A percentile compares a stretch with the other conserved stretches of the same genome.
Evolutionary conservation across 30 jellyfish, hydroid and myxozoan genomes (phyloP).

Genomic region (Turritopsis dohrnii): DNA sequence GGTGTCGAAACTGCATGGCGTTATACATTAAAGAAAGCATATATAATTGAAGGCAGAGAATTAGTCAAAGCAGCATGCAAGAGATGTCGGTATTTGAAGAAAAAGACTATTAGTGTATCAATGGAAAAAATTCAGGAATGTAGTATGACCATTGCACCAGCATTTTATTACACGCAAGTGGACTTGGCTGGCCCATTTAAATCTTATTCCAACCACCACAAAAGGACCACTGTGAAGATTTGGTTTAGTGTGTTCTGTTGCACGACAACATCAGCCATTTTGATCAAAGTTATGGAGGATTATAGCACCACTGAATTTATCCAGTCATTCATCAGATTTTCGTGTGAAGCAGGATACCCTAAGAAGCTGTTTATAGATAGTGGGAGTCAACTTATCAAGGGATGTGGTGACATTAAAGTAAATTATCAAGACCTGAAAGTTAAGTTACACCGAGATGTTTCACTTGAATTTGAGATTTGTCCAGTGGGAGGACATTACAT

Average conservation of each 20-base stretch:
- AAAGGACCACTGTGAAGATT: slow-evolving; percentile 22
- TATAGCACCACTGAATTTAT: background rate
- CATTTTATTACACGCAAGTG: slow-evolving; percentile 6
- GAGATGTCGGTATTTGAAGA: slow-evolving; percentile 21
- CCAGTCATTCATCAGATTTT: slow-evolving; percentile 16
- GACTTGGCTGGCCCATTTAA: slow-evolving; percentile 18
- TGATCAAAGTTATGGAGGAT: slow-evolving; percentile 19
- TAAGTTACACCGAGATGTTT: background rate
- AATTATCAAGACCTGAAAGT: background rate
- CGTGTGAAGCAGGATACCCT: slow-evolving; percentile 24
- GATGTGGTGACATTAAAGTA: background rate
- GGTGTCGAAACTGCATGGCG: slow-evolving; percentile 19
- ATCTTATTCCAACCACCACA: background rate
- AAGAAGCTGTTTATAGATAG: slow-evolving; percentile 7
- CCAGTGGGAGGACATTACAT: slow-evolving; percentile 23
- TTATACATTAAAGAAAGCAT: slow-evolving; percentile 11
- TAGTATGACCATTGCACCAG: background rate
- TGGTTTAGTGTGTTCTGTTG: background rate
- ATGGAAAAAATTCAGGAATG: slow-evolving; percentile 11
- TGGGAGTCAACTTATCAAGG: background rate
- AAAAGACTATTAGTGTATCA: background rate
- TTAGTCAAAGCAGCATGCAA: slow-evolving; percentile 2
- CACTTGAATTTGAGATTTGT: slow-evolving; percentile 17
- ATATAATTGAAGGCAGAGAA: slow-evolving; percentile 23
- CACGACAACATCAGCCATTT: background rate